Percentiles rank a stretch among this genome's conserved stretches.
Evolutionary conservation across 2,888 invertebrate genomes (phyloP).

Genomic region (Caenorhabditis parvicauda): DNA sequence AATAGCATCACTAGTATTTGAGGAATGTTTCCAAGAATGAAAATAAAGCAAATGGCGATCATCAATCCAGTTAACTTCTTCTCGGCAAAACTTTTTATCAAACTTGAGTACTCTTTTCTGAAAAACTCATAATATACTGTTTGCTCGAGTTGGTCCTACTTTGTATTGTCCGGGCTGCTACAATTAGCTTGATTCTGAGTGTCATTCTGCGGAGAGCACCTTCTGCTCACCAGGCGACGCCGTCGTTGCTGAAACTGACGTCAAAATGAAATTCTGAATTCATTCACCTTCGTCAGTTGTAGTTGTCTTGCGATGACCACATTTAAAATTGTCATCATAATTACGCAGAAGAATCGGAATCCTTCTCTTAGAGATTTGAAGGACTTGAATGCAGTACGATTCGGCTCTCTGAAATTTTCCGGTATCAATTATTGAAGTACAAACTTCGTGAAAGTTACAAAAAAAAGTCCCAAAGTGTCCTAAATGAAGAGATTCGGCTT

Average conservation of each 20-base stretch:
- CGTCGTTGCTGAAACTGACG: conserved; percentile 16
- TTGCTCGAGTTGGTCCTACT: neutral
- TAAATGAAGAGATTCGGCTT: too few relatives aligned
- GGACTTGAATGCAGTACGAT: conserved; percentile 48
- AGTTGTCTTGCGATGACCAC: conserved; percentile 49
- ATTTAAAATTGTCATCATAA: conserved; percentile 52
- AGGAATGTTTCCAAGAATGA: conserved; percentile 58
- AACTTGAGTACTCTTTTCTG: conserved; percentile 31
- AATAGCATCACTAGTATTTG: conserved; percentile 59
- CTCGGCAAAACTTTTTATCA: conserved; percentile 55
- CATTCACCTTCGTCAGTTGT: conserved; percentile 48
- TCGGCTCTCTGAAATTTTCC: conserved; percentile 45
- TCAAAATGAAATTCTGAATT: neutral
- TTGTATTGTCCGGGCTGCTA: conserved; percentile 6
- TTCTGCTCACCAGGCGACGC: conserved; percentile 20
- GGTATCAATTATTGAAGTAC: conserved; percentile 4
- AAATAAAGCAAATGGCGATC: conserved; percentile 58
- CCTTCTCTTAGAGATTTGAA: conserved; percentile 55
- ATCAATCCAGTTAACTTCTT: conserved; percentile 58
- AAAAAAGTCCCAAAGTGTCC: too few relatives aligned
- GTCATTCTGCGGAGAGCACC: conserved; percentile 22
- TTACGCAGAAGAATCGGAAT: conserved; percentile 50
- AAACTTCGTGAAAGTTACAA: too few relatives aligned
- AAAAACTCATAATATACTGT: neutral
- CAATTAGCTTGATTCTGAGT: neutral